phyloP scores from a whole-genome alignment of 92 coral and sea anemone species.

The Epizoanthus rinbou region DNA sequence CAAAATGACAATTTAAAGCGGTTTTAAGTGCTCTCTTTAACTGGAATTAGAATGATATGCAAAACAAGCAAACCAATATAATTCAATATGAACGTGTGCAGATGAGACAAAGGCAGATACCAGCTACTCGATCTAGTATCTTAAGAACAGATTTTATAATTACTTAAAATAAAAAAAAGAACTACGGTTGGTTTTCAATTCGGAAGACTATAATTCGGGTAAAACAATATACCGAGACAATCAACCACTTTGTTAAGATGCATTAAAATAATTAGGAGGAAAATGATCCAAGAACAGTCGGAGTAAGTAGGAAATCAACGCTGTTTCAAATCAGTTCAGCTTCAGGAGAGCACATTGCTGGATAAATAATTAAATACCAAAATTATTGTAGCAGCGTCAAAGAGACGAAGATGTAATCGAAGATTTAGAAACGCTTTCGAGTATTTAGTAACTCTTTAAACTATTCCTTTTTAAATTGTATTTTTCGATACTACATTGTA shows the following conservation, averaged over 20 bases:
- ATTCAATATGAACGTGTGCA: conserved; percentile 37
- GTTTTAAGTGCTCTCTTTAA: conserved; percentile 20
- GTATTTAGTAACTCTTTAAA: no score
- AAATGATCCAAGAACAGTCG: background rate
- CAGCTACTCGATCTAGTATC: conserved; percentile 42
- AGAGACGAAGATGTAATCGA: conserved; percentile 3
- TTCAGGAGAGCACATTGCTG: conserved; percentile 8
- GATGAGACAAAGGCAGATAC: conserved; percentile 39
- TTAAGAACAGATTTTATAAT: conserved; percentile 35
- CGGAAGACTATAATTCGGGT: background rate
- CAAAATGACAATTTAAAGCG: conserved; percentile 11
- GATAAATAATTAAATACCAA: conserved; percentile 42
- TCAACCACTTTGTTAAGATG: background rate
- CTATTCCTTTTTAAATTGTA: no score
- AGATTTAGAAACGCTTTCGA: background rate
- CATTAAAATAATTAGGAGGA: background rate
- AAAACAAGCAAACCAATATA: conserved; percentile 25
- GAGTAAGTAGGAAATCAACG: conserved; percentile 17
- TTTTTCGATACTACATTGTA: no score
- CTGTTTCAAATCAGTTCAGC: background rate
- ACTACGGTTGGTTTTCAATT: background rate
- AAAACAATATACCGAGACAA: background rate
- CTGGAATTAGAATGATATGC: conserved; percentile 35
- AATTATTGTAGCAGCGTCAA: conserved; percentile 37
- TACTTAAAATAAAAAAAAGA: background rate